phyloP scores from a whole-genome alignment of 2,888 invertebrate genomes.

The Gisinianus flammeolus region DNA sequence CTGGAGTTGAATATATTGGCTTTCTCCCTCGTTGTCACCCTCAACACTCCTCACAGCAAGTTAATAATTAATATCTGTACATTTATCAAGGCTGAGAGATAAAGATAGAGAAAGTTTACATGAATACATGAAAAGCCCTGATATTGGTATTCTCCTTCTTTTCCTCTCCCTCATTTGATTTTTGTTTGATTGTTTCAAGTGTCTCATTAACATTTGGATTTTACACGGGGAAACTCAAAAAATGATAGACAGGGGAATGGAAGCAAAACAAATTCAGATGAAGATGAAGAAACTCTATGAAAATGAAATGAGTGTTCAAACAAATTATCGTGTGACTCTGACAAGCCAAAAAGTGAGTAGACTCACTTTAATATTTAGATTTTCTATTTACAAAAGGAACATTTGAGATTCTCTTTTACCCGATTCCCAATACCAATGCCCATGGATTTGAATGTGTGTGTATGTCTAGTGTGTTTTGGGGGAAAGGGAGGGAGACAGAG shows the following conservation, averaged over 20 bases:
- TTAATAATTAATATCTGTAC: too few relatives aligned
- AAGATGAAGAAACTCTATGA: not conserved
- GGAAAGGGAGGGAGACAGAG: not conserved
- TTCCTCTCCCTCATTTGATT: too few relatives aligned
- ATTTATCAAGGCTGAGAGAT: too few relatives aligned
- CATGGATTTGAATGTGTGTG: not conserved
- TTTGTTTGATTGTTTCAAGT: not conserved
- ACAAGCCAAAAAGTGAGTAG: not conserved
- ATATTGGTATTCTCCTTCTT: not conserved
- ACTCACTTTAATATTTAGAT: not conserved
- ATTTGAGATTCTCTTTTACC: not conserved
- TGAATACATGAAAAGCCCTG: too few relatives aligned
- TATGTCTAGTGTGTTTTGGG: slow-evolving; percentile 3
- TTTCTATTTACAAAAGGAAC: not conserved
- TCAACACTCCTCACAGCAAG: too few relatives aligned
- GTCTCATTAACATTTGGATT: not conserved
- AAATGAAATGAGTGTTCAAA: not conserved
- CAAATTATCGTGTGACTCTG: not conserved
- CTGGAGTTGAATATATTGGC: too few relatives aligned
- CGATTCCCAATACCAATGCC: not conserved
- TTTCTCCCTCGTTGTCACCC: too few relatives aligned
- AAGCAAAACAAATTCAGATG: not conserved
- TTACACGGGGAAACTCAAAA: not conserved
- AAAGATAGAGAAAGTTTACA: not conserved
- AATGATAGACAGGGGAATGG: not conserved